Conservation (phyloP, 2,113 vertebrate species). For the Thalassarche chlororhynchos region DNA sequence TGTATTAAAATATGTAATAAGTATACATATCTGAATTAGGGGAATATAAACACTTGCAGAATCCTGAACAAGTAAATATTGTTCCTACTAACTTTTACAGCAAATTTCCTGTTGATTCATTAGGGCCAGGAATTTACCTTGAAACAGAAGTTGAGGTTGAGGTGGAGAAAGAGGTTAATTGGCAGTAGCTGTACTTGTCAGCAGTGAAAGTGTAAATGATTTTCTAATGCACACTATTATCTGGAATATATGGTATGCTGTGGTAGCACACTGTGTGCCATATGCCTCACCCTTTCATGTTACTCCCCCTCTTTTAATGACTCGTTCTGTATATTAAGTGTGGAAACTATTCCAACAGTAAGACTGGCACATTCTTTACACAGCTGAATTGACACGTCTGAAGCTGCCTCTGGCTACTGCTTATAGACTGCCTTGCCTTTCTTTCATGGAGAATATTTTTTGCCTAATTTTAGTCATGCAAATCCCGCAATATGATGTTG, state of each 20-base stretch:
- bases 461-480: conserved; percentile 45
- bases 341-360: conserved; percentile 9
- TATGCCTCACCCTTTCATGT: conserved; percentile 42
- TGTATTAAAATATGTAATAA: not conserved
- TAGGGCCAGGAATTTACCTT: not conserved
- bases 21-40: not conserved
- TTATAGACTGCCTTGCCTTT: not conserved
- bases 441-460: not conserved
- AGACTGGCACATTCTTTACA: conserved; percentile 36
- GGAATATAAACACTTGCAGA: not conserved
- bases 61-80: not conserved
- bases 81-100: not conserved
- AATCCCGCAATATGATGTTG: not conserved
- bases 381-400: conserved; percentile 42
- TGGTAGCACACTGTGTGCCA: conserved; percentile 37
- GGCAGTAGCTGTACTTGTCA: not conserved
- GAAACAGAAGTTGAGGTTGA: conserved; percentile 1
- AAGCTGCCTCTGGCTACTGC: conserved; percentile 36
- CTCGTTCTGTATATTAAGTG: not conserved
- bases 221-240: conserved; percentile 22
- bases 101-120: not conserved
- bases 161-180: not conserved
- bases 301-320: conserved; percentile 52
- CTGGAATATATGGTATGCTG: conserved; percentile 47
- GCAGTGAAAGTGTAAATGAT: conserved; percentile 41